Conservation (phyloP, 2,797 vertebrate species). For the Enteromius radiatus region DNA sequence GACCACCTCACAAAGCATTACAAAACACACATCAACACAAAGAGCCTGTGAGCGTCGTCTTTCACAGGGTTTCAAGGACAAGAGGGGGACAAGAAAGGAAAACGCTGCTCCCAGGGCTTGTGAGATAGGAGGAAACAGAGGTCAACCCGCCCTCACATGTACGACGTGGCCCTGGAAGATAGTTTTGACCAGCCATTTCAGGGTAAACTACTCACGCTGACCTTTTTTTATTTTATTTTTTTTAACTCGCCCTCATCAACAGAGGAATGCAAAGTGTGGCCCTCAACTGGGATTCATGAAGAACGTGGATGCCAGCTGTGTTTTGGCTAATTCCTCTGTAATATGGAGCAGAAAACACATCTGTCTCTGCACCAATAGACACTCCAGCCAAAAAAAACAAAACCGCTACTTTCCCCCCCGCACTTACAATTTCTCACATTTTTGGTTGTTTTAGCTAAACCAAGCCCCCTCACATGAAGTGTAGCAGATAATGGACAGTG, state of each 20-base stretch:
- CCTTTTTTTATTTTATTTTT: neutral
- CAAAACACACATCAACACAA: constrained; percentile 98
- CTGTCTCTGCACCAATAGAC: constrained; percentile 42
- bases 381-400: constrained; percentile 50
- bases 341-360: constrained; percentile 9
- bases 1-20: constrained; percentile 99
- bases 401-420: constrained; percentile 18
- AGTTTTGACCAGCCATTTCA: constrained; percentile 23
- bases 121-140: constrained; percentile 46
- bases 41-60: constrained; percentile 86
- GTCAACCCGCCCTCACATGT: constrained; percentile 24
- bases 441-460: constrained; percentile 31
- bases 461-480: constrained; percentile 40
- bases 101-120: constrained; percentile 50
- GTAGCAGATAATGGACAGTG: constrained; percentile 56
- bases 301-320: constrained; percentile 3
- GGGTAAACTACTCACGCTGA: constrained; percentile 26
- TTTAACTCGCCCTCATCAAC: constrained; percentile 25
- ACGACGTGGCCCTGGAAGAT: constrained; percentile 18
- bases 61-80: constrained; percentile 36
- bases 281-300: neutral
- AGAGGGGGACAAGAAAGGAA: constrained; percentile 35
- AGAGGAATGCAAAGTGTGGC: constrained; percentile 22
- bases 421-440: constrained; percentile 11
- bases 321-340: constrained; percentile 30